These are phyloP conservation scores for Ascaphus truei DNA, from an alignment of 2,113 vertebrate species.

Conservation along the genomic window DNA sequence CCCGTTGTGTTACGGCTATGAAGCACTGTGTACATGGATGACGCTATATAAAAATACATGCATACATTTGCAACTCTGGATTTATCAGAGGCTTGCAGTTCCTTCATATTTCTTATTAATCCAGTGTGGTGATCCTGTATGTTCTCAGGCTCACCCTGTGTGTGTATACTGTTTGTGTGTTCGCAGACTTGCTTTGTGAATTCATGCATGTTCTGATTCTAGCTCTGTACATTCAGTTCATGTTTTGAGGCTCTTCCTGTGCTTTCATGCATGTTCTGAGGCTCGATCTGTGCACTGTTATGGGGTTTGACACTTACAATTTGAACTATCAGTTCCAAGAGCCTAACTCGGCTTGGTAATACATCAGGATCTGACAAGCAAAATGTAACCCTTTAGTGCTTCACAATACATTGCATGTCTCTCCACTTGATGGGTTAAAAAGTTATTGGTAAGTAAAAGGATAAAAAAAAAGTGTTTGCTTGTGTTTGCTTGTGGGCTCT, in stretches of 20 bases:
- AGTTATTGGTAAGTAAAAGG: not conserved
- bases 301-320: not conserved
- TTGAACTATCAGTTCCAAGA: no score
- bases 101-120: not conserved
- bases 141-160: not conserved
- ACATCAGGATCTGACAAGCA: no score
- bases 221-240: slow-evolving; percentile 8
- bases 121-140: not conserved
- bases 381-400: no score
- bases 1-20: no score
- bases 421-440: not conserved
- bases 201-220: not conserved
- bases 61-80: not conserved
- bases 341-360: no score
- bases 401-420: no score
- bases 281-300: not conserved
- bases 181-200: not conserved
- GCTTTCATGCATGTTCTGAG: slow-evolving; percentile 7
- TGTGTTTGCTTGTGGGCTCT: no score
- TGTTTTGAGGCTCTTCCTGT: slow-evolving; percentile 1
- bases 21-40: no score
- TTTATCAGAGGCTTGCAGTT: not conserved
- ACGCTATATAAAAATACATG: no score
- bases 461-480: not conserved
- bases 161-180: not conserved